These are phyloP conservation scores for Phaetusa simplex DNA, from an alignment of 2,113 vertebrate species.

Conservation along the genomic window DNA sequence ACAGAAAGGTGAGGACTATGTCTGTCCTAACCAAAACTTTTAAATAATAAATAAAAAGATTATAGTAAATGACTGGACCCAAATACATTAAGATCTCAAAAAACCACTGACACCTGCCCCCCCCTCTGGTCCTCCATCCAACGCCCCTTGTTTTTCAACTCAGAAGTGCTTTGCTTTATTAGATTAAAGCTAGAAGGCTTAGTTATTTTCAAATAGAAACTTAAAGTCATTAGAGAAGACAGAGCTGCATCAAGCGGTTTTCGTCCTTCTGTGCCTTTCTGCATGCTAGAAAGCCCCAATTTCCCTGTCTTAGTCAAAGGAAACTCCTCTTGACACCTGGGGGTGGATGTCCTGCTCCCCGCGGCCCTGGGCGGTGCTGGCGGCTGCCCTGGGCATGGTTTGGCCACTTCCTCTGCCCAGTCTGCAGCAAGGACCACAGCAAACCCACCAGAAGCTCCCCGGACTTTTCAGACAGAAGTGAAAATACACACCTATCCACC, in stretches of 20 bases:
- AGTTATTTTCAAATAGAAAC: not conserved
- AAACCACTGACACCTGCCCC: not conserved
- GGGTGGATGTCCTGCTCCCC: not conserved
- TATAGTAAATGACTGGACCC: not conserved
- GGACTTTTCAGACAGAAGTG: not conserved
- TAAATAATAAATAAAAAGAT: not conserved
- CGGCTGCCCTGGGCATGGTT: not conserved
- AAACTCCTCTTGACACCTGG: not conserved
- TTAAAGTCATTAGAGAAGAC: not conserved
- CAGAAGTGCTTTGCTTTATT: not conserved
- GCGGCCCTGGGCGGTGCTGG: fast-evolving
- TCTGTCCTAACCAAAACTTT: not conserved
- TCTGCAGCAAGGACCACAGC: not conserved
- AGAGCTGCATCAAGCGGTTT: not conserved
- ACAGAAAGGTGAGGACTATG: not conserved
- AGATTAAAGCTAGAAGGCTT: not conserved
- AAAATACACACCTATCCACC: not conserved
- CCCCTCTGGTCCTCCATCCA: not conserved
- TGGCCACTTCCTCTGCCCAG: not conserved
- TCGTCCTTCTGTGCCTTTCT: not conserved
- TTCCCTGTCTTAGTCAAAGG: not conserved
- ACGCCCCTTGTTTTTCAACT: not conserved
- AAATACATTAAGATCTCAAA: not conserved
- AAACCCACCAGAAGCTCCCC: not conserved
- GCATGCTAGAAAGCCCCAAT: not conserved